Evolutionary conservation across 1,140 invertebrate genomes (phyloP).

Genomic region (Psix sp.): DNA sequence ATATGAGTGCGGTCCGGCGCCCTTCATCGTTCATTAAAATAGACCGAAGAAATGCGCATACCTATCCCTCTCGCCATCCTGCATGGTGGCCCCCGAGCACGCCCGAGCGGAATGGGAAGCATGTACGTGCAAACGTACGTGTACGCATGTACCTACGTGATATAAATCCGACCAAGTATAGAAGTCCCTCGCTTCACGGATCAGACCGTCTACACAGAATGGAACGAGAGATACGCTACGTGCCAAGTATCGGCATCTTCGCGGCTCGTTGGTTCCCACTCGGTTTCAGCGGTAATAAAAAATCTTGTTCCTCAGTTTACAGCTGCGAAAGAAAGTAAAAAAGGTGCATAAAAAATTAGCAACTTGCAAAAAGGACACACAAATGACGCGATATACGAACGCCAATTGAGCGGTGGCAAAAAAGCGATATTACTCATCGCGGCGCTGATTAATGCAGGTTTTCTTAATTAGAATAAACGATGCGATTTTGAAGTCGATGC

Average conservation of each 20-base stretch:
- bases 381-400: slow-evolving; percentile 7
- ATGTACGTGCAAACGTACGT: slow-evolving; percentile 59
- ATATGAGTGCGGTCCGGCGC: slow-evolving; percentile 63
- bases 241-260: slow-evolving; percentile 60
- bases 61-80: slow-evolving; percentile 48
- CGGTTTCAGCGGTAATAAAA: slow-evolving; percentile 49
- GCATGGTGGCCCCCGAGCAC: slow-evolving; percentile 50
- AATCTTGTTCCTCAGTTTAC: slow-evolving; percentile 49
- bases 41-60: slow-evolving; percentile 62
- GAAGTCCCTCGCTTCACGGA: slow-evolving; percentile 36
- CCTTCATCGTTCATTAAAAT: slow-evolving; percentile 69
- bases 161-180: slow-evolving; percentile 60
- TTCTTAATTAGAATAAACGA: too few relatives aligned
- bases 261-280: slow-evolving; percentile 56
- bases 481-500: too few relatives aligned
- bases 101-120: slow-evolving; percentile 56
- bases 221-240: slow-evolving; percentile 48
- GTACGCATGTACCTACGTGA: slow-evolving; percentile 60
- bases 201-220: slow-evolving; percentile 34
- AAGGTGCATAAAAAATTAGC: slow-evolving; percentile 26
- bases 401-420: too few relatives aligned
- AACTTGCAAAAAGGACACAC: slow-evolving; percentile 2
- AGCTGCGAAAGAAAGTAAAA: slow-evolving; percentile 30
- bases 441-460: too few relatives aligned
- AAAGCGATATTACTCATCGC: too few relatives aligned